phyloP scores from a whole-genome alignment of 2,797 vertebrate species.

The Eleutherodactylus coqui region DNA sequence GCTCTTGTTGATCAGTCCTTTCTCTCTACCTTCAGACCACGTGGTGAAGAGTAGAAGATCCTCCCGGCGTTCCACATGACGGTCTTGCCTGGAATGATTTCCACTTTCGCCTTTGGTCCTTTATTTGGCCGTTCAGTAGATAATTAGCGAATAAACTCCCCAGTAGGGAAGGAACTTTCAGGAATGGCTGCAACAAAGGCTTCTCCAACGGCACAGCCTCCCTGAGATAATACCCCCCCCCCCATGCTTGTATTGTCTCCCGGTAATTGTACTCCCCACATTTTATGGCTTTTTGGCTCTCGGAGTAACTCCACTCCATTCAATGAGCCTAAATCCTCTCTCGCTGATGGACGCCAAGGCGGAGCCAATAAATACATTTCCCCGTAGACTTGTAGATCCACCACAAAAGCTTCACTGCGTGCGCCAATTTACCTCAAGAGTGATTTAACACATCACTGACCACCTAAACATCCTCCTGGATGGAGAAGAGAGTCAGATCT shows the following conservation, averaged over 20 bases:
- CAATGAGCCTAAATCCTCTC: constrained; percentile 30
- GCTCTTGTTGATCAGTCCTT: too few species aligned
- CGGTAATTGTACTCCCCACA: constrained; percentile 46
- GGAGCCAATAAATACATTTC: constrained; percentile 34
- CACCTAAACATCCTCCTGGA: constrained; percentile 67
- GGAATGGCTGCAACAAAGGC: constrained; percentile 33
- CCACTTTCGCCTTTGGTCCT: neutral
- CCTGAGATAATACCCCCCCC: constrained; percentile 25
- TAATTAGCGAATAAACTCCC: constrained; percentile 29
- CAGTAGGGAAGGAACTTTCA: constrained; percentile 41
- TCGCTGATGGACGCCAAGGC: constrained; percentile 35
- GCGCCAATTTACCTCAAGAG: constrained; percentile 51
- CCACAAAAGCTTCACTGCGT: constrained; percentile 35
- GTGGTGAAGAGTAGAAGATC: neutral
- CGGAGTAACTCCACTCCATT: neutral
- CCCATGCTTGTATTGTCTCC: constrained; percentile 26
- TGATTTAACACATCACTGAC: constrained; percentile 65
- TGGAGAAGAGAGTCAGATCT: constrained; percentile 68
- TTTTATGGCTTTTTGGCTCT: constrained; percentile 37
- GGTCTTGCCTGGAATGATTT: neutral
- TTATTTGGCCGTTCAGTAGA: constrained; percentile 35
- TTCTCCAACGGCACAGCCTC: neutral
- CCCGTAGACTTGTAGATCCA: constrained; percentile 22
- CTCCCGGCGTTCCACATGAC: neutral
- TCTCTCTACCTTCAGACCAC: too few species aligned